Conservation (phyloP, 2,113 vertebrate genomes). For the Pungitius pungitius region DNA sequence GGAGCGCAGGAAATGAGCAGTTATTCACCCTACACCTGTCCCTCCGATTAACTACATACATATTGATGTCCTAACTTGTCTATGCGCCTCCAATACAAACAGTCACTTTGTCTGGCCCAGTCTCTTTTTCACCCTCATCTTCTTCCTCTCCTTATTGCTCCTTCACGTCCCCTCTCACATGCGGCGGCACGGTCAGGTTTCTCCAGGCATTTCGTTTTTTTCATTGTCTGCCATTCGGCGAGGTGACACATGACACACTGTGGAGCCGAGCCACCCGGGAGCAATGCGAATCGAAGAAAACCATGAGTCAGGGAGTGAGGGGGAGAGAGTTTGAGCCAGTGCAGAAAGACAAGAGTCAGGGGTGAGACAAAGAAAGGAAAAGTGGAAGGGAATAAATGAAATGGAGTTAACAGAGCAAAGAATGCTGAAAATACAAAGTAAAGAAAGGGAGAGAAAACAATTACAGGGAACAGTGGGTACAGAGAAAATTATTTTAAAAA, state of each 20-base stretch:
- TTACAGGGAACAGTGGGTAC: slow-evolving; percentile 21
- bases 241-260: slow-evolving; percentile 60
- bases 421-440: slow-evolving; percentile 58
- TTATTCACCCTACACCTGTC: slow-evolving; percentile 36
- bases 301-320: slow-evolving; percentile 35
- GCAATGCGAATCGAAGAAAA: slow-evolving; percentile 67
- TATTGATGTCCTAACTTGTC: slow-evolving; percentile 49
- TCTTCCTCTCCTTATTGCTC: slow-evolving; percentile 22
- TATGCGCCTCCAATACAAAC: slow-evolving; percentile 17
- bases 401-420: slow-evolving; percentile 42
- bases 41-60: slow-evolving; percentile 20
- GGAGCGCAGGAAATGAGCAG: slow-evolving; percentile 36
- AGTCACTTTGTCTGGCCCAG: slow-evolving; percentile 28
- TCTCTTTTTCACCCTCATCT: not conserved
- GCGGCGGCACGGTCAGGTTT: slow-evolving; percentile 19
- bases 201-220: slow-evolving; percentile 41
- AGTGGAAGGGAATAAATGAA: slow-evolving; percentile 53
- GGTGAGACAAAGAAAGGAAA: slow-evolving; percentile 42
- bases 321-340: slow-evolving; percentile 23
- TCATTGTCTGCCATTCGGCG: slow-evolving; percentile 63
- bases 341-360: slow-evolving; percentile 22
- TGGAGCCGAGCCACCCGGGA: slow-evolving; percentile 54
- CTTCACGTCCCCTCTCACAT: slow-evolving; percentile 18
- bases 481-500: not conserved
- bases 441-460: slow-evolving; percentile 24